Conservation (phyloP, 2,113 vertebrate genomes). For the Mesocricetus auratus region DNA sequence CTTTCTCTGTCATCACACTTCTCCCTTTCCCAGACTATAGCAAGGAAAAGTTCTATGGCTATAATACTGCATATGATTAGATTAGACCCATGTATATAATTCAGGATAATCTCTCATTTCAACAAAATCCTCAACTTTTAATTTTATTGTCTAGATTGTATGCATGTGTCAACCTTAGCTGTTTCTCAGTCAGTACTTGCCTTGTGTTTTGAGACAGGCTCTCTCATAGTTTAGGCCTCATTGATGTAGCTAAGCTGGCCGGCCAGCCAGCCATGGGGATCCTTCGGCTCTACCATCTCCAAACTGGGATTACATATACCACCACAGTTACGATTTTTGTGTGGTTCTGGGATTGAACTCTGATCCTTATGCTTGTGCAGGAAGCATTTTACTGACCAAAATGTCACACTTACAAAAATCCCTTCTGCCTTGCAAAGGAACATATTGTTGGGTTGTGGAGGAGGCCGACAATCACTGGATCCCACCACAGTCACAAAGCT, state of each 20-base stretch:
- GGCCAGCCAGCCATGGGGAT: not conserved
- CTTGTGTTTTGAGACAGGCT: not conserved
- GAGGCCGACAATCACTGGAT: not conserved
- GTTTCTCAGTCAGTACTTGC: not conserved
- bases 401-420: not conserved
- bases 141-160: not conserved
- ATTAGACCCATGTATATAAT: not conserved
- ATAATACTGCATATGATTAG: not conserved
- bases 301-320: not conserved
- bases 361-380: not conserved
- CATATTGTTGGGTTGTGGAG: not conserved
- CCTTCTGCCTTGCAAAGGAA: not conserved
- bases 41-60: not conserved
- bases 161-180: not conserved
- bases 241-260: not conserved
- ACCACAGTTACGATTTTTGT: not conserved
- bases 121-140: not conserved
- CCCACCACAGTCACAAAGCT: not conserved
- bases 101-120: not conserved
- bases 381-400: not conserved
- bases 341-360: not conserved
- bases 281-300: no score
- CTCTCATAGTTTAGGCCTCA: not conserved
- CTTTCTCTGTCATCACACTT: not conserved
- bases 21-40: not conserved